A percentile compares a stretch with the other conserved stretches of the same genome.
Evolutionary conservation across 2,113 vertebrate genomes (phyloP).

Genomic region (Scolopax mira): DNA sequence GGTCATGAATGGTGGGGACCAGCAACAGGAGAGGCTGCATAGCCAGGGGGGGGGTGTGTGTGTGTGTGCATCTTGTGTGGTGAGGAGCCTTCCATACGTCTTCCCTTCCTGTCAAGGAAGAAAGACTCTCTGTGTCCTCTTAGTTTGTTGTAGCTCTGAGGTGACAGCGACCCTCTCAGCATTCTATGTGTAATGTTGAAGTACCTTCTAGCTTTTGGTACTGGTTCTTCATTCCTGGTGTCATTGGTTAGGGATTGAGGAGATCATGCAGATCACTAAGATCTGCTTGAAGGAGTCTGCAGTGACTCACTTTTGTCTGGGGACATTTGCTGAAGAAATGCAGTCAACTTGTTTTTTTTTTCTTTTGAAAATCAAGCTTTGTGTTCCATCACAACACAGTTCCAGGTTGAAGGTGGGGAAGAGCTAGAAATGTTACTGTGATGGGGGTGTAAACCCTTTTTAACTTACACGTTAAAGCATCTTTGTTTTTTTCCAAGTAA

Average conservation of each 20-base stretch:
- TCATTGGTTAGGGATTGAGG: neutral
- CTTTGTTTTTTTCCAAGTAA: neutral
- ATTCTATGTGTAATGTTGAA: neutral
- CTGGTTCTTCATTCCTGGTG: neutral
- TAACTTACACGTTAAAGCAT: neutral
- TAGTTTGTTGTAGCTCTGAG: neutral
- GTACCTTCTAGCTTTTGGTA: neutral
- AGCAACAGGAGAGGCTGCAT: neutral
- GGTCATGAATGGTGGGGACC: neutral
- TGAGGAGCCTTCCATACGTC: accelerated
- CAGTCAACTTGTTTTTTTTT: constrained; percentile 10
- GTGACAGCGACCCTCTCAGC: neutral
- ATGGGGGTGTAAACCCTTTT: neutral
- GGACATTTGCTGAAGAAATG: neutral
- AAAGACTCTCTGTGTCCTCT: neutral
- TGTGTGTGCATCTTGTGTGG: accelerated
- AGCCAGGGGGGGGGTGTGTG: neutral
- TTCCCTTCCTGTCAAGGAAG: neutral
- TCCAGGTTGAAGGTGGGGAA: neutral
- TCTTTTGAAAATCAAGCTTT: neutral
- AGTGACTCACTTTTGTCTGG: neutral
- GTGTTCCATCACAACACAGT: neutral
- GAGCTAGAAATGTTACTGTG: neutral
- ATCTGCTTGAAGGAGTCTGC: neutral
- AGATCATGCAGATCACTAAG: neutral